These are phyloP conservation scores for Dynastes maya DNA, from an alignment of 2,888 invertebrate species.

Conservation along the genomic window DNA sequence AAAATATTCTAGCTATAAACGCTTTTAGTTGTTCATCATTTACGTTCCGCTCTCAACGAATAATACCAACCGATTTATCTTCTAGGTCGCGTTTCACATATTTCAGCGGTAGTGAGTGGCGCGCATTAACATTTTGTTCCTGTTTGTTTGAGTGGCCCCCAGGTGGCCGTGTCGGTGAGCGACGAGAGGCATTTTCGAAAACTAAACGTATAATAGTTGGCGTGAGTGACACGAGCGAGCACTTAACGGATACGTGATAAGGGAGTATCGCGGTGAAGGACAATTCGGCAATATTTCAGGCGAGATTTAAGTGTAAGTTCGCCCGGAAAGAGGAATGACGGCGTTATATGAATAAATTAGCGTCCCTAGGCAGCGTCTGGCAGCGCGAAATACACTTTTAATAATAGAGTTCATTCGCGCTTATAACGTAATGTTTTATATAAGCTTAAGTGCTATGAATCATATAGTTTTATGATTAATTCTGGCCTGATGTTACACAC, in stretches of 20 bases:
- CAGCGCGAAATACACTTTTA: too few relatives aligned
- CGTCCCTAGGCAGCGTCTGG: too few relatives aligned
- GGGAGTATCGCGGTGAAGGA: background rate
- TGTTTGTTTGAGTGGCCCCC: conserved; percentile 6
- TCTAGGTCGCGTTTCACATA: background rate
- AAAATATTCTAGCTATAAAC: background rate
- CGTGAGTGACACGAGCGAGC: conserved; percentile 7
- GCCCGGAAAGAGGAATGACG: too few relatives aligned
- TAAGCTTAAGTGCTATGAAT: too few relatives aligned
- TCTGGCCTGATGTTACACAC: too few relatives aligned
- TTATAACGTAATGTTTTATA: too few relatives aligned
- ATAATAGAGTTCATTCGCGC: too few relatives aligned
- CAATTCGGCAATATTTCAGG: conserved; percentile 2
- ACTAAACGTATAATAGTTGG: conserved; percentile 16
- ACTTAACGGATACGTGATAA: conserved; percentile 13
- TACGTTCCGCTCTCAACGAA: background rate
- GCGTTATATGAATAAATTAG: too few relatives aligned
- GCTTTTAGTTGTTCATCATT: background rate
- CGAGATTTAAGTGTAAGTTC: too few relatives aligned
- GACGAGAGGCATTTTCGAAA: background rate
- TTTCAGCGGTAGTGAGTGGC: background rate
- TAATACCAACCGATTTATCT: conserved; percentile 8
- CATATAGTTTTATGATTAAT: too few relatives aligned
- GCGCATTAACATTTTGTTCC: conserved; percentile 9
- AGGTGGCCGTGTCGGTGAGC: conserved; percentile 6